These are phyloP conservation scores for Mamestra configurata DNA, from an alignment of 1,140 invertebrate species.

Conservation along the genomic window DNA sequence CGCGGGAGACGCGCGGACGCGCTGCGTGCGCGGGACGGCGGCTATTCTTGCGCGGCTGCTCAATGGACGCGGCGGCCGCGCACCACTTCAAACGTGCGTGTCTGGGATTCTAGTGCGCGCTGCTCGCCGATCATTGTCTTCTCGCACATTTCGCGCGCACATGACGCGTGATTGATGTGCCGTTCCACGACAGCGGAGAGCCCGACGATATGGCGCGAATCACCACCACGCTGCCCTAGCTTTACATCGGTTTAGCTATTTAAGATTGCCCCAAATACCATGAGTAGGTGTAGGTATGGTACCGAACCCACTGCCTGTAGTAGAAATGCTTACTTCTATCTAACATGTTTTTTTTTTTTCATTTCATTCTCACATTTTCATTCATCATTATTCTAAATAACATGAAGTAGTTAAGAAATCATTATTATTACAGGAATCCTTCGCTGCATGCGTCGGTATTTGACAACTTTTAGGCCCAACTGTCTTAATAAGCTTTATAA, in stretches of 20 bases:
- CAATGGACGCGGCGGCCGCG: constrained; percentile 31
- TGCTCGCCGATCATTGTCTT: constrained; percentile 47
- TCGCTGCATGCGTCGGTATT: too few species aligned
- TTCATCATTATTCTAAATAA: too few species aligned
- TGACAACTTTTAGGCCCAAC: too few species aligned
- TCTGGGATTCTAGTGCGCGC: constrained; percentile 56
- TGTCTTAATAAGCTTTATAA: too few species aligned
- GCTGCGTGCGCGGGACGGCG: constrained; percentile 18
- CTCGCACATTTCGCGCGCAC: constrained; percentile 10
- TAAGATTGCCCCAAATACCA: background rate
- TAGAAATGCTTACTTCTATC: too few species aligned
- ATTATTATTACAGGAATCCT: too few species aligned
- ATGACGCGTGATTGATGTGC: constrained; percentile 29
- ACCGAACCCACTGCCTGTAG: too few species aligned
- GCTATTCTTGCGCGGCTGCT: constrained; percentile 41
- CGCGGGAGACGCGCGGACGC: background rate
- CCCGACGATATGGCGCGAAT: background rate
- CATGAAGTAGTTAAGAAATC: too few species aligned
- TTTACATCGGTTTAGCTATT: background rate
- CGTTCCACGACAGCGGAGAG: background rate
- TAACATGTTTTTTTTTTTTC: too few species aligned
- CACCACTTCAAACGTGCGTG: constrained; percentile 57
- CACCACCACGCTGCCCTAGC: background rate
- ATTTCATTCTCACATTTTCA: too few species aligned
- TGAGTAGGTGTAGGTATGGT: too few species aligned